Evolutionary conservation across 92 coral and sea anemone genomes (phyloP), one percentile per base, ranked within the genome.

Genomic region (Epizoanthus ramosus): DNA sequence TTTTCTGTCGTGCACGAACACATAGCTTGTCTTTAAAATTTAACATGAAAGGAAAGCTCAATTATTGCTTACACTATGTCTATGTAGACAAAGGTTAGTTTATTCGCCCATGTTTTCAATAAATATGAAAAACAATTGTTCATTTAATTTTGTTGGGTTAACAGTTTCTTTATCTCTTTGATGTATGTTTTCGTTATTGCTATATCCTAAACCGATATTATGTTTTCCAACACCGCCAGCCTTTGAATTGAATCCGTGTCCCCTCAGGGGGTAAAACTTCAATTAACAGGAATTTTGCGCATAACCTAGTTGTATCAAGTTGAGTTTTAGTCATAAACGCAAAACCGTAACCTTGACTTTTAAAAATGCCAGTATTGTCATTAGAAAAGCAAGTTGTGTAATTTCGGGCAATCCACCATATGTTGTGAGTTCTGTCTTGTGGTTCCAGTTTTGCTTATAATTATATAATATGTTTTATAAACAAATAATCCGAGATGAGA

Each of bases 11-110:
- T 77, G 59, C 21, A 22, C 31, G 24, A 39, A 77, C 22, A 60
- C 71, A 77, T 70, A 61, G 71, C 71, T 77, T 77, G 71, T 41
- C 82, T 41, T 77, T 52, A 39, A 60, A 77, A 57, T 60, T 43
- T 39, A 75, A 59, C 81, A 5, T 39, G 81, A 59, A 33, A 35
- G n/a, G 19, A 33, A 39, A 19, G 8, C 7, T 60, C 16, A 61
- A 61, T 39, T 60, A 24, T 31, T 21, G 41, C 70, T 57, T 61
- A 60, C 52, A 9, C 3, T 61, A 9, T 61, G 82, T 43, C 9
- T 61, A n/a, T 77, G 82, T 63, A 47, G 71, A 77, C 71, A 77
- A 77, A 47, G 71, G 71, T 7, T 41, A 58, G 35, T 67, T 21
- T 77, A 10, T 39, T 41, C 14, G 71, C 82, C 82, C 56, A 61